Conservation (phyloP, 2,113 vertebrate genomes). For the Nestor notabilis region DNA sequence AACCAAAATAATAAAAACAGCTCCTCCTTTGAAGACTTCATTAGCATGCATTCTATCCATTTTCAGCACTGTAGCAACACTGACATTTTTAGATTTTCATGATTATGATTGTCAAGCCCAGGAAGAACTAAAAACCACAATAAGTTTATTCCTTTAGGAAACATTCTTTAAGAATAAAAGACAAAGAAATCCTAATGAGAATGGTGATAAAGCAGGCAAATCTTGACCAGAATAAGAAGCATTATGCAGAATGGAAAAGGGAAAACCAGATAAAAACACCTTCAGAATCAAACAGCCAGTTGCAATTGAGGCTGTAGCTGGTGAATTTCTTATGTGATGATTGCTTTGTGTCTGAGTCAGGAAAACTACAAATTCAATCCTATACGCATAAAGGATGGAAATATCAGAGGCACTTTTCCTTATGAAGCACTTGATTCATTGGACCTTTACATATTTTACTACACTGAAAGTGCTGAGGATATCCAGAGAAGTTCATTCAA, state of each 20-base stretch:
- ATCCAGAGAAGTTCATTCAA: background rate
- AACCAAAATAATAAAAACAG: conserved; percentile 33
- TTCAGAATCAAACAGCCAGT: background rate
- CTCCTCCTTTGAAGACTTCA: conserved; percentile 36
- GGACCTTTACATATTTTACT: background rate
- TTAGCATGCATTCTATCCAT: background rate
- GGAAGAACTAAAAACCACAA: background rate
- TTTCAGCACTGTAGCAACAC: background rate
- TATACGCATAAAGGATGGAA: background rate
- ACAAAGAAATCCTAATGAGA: background rate
- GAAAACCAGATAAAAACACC: background rate
- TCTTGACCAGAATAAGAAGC: background rate
- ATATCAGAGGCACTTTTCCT: background rate
- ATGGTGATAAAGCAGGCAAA: background rate
- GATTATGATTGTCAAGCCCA: conserved; percentile 8
- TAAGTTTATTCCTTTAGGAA: background rate
- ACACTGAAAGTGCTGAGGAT: background rate
- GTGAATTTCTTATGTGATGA: background rate
- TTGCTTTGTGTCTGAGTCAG: background rate
- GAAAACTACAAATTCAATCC: background rate
- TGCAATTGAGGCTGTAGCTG: background rate
- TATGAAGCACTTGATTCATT: background rate
- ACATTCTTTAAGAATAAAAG: conserved; percentile 21
- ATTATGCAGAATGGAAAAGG: background rate
- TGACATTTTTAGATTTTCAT: conserved; percentile 1